These are phyloP conservation scores for Notospermus geniculatus DNA, from an alignment of 1,140 invertebrate species.

Conservation along the genomic window DNA sequence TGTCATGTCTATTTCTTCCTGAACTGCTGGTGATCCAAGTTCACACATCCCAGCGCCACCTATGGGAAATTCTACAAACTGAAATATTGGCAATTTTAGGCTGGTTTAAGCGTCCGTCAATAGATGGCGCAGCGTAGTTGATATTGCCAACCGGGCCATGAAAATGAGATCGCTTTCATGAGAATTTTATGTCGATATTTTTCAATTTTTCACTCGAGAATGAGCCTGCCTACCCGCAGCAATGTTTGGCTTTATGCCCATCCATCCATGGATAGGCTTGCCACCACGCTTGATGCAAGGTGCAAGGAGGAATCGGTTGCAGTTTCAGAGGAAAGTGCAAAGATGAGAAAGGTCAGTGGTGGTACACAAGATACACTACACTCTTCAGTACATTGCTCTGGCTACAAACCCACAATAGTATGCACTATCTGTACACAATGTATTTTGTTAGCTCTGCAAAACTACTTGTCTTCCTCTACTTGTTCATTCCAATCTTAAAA, in stretches of 20 bases:
- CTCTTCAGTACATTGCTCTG: background rate
- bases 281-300: background rate
- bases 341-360: background rate
- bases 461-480: background rate
- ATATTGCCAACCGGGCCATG: no score
- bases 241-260: slow-evolving; percentile 17
- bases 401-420: background rate
- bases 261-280: slow-evolving; percentile 13
- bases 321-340: background rate
- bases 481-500: background rate
- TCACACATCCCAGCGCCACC: no score
- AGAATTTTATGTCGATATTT: no score
- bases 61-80: no score
- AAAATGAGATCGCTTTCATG: no score
- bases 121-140: no score
- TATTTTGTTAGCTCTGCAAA: background rate
- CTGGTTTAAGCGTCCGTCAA: no score
- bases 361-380: background rate
- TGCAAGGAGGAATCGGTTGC: slow-evolving; percentile 4
- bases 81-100: no score
- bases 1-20: no score
- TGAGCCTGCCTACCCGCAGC: slow-evolving; percentile 1
- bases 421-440: background rate
- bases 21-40: no score
- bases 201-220: background rate